phyloP scores from a whole-genome alignment of 2,888 invertebrate genomes.

The Danaus chrysippus region DNA sequence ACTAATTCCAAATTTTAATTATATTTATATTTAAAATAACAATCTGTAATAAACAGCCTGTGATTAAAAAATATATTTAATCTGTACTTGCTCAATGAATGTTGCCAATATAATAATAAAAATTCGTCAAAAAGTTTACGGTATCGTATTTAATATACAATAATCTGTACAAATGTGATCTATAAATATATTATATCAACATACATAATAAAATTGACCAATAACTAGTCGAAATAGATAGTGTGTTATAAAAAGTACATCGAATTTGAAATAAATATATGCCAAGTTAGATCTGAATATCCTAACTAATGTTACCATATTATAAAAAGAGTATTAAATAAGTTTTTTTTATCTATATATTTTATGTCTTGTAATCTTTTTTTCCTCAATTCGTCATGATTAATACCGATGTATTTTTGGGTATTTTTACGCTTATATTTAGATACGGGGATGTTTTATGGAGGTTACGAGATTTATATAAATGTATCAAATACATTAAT shows the following conservation, averaged over 20 bases:
- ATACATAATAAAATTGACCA: constrained; percentile 15
- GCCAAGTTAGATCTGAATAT: too few relatives aligned
- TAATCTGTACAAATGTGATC: too few relatives aligned
- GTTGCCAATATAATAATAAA: background rate
- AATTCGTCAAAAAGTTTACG: background rate
- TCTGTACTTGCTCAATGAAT: constrained; percentile 4
- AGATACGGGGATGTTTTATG: background rate
- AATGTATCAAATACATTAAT: background rate
- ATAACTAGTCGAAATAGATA: constrained; percentile 20
- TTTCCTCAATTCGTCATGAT: background rate
- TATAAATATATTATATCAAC: background rate
- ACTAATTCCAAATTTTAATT: background rate
- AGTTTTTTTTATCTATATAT: constrained; percentile 4
- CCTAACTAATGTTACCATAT: background rate
- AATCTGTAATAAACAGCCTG: background rate
- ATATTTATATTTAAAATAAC: background rate
- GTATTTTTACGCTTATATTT: constrained; percentile 7
- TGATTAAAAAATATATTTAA: constrained; percentile 1
- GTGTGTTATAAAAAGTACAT: background rate
- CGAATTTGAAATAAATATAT: background rate
- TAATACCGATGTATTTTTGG: background rate
- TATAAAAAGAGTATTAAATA: background rate
- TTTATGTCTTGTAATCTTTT: background rate
- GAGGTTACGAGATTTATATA: background rate
- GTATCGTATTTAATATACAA: too few relatives aligned